These are phyloP conservation scores for Tetragonisca angustula DNA, from an alignment of 2,888 invertebrate genomes.

Conservation along the genomic window DNA sequence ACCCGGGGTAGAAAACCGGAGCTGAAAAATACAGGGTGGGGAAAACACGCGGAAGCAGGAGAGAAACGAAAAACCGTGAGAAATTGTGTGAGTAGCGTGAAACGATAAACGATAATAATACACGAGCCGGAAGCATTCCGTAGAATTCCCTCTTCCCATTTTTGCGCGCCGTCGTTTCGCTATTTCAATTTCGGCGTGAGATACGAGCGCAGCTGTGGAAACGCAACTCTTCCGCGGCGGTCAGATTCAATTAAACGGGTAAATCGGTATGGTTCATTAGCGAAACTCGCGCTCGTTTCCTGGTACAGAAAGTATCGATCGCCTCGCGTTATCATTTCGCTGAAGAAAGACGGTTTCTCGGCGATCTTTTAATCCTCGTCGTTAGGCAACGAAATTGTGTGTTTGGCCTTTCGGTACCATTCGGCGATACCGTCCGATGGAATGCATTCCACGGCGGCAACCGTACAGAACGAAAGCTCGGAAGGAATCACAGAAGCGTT, in stretches of 20 bases:
- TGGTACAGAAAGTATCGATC: no score
- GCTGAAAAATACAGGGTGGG: not conserved
- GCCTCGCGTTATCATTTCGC: not conserved
- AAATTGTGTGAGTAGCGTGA: not conserved
- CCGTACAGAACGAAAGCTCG: constrained; percentile 53
- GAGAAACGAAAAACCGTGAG: not conserved
- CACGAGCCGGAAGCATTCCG: not conserved
- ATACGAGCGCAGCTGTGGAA: not conserved
- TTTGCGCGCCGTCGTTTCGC: not conserved
- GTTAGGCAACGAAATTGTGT: constrained; percentile 1
- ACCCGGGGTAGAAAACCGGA: not conserved
- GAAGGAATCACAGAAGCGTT: constrained; percentile 54
- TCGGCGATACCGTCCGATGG: not conserved
- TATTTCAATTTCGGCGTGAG: not conserved
- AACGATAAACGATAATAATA: not conserved
- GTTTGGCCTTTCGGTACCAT: not conserved
- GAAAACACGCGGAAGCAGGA: no score
- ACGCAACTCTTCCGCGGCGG: not conserved
- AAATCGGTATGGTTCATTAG: not conserved
- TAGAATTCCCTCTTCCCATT: not conserved
- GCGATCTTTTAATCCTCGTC: not conserved
- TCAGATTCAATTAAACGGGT: not conserved
- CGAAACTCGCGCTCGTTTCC: no score
- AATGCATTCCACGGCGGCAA: constrained; percentile 41
- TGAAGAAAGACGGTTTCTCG: not conserved